Percentiles rank a stretch among this genome's conserved stretches.
phyloP scores from a whole-genome alignment of 30 jellyfish, hydroid and myxozoan species.

The Hydra vulgaris region DNA sequence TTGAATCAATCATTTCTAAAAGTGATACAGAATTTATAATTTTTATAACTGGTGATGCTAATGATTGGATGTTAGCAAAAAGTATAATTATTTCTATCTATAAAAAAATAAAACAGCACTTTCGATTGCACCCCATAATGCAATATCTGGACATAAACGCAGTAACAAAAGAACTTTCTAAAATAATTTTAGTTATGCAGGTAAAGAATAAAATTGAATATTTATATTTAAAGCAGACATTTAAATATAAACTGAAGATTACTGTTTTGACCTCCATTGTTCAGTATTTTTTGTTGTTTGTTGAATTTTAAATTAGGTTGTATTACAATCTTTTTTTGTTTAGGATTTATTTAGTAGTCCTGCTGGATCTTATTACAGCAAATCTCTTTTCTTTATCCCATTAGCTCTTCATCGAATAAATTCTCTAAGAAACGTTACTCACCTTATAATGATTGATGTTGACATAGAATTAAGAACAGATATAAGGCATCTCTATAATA shows the following conservation, averaged over 20 bases:
- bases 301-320: no score
- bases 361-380: constrained; percentile 48
- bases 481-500: constrained; percentile 35
- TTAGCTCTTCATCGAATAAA: constrained; percentile 57
- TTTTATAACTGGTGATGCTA: constrained; percentile 32
- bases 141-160: not conserved
- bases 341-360: constrained; percentile 64
- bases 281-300: no score
- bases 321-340: not conserved
- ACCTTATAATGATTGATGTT: constrained; percentile 58
- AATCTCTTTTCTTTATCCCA: constrained; percentile 48
- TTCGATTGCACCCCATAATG: no score
- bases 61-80: constrained; percentile 40
- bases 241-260: no score
- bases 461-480: constrained; percentile 59
- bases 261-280: no score
- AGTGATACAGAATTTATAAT: constrained; percentile 24
- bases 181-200: not conserved
- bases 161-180: not conserved
- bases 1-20: constrained; percentile 30
- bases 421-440: constrained; percentile 20
- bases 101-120: constrained; percentile 10
- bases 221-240: no score
- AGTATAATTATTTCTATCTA: constrained; percentile 12
- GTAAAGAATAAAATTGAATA: no score